These are phyloP conservation scores for Aricia agestis DNA, from an alignment of 1,140 invertebrate species.

Conservation along the genomic window DNA sequence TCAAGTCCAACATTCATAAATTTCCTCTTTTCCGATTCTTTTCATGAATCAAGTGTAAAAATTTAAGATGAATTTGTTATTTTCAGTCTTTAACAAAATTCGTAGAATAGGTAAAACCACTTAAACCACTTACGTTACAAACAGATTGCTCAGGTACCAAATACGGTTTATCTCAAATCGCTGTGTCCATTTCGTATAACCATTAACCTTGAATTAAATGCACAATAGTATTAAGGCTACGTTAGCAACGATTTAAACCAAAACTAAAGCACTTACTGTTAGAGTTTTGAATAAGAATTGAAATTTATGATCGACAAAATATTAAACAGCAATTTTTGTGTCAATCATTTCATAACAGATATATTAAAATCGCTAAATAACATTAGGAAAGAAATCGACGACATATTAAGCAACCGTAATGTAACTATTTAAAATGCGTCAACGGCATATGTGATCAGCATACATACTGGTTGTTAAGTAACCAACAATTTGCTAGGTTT, in stretches of 20 bases:
- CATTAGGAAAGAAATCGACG: neutral
- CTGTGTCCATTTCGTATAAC: neutral
- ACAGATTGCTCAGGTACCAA: neutral
- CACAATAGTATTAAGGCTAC: neutral
- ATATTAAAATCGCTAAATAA: neutral
- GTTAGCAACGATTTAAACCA: neutral
- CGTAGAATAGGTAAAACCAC: too few relatives aligned
- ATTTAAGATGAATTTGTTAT: too few relatives aligned
- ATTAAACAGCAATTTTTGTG: neutral
- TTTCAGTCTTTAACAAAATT: too few relatives aligned
- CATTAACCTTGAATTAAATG: neutral
- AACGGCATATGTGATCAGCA: neutral
- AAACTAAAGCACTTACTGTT: neutral
- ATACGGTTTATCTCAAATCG: neutral
- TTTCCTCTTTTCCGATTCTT: too few relatives aligned
- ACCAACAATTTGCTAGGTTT: constrained; percentile 2
- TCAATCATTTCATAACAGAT: neutral
- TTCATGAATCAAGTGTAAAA: too few relatives aligned
- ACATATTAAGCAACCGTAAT: neutral
- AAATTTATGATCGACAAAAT: too few relatives aligned
- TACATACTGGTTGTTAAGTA: neutral
- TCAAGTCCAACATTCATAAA: too few relatives aligned
- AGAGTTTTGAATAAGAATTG: too few relatives aligned
- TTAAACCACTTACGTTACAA: neutral
- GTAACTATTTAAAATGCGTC: neutral